Percentiles rank a stretch among this genome's conserved stretches.
phyloP scores from a whole-genome alignment of 2,888 invertebrate species.

The Drosophila kuntzei region DNA sequence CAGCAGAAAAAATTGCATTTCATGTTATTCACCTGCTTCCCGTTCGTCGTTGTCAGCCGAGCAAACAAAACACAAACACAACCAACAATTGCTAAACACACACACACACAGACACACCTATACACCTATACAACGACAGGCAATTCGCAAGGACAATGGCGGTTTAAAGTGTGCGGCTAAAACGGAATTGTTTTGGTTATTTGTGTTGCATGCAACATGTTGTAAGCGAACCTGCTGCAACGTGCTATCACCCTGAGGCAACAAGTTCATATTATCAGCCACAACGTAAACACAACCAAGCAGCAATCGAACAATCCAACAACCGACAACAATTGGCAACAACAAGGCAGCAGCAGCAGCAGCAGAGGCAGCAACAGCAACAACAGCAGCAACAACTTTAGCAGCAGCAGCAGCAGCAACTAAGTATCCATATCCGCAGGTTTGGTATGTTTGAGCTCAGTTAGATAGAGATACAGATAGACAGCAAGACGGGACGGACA shows the following conservation, averaged over 20 bases:
- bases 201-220: slow-evolving; percentile 59
- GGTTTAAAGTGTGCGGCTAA: slow-evolving; percentile 45
- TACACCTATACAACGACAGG: slow-evolving; percentile 1
- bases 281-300: slow-evolving; percentile 79
- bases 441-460: slow-evolving; percentile 53
- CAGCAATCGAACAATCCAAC: slow-evolving; percentile 50
- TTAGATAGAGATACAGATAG: slow-evolving; percentile 60
- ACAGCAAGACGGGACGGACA: slow-evolving; percentile 24
- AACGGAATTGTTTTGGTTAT: slow-evolving; percentile 28
- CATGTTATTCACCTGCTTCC: slow-evolving; percentile 55
- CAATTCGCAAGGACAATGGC: slow-evolving; percentile 54
- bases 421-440: slow-evolving; percentile 80
- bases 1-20: slow-evolving; percentile 6
- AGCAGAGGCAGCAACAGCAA: neutral
- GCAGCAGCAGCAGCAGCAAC: slow-evolving; percentile 54
- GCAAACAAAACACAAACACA: slow-evolving; percentile 47
- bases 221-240: slow-evolving; percentile 49
- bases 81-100: slow-evolving; percentile 21
- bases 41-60: slow-evolving; percentile 33
- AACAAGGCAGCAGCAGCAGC: slow-evolving; percentile 3
- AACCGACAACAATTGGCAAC: slow-evolving; percentile 36
- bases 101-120: slow-evolving; percentile 9
- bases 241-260: slow-evolving; percentile 42
- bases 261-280: slow-evolving; percentile 65
- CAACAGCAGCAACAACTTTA: slow-evolving; percentile 4